Evolutionary conservation across 37 sponge, comb jelly and placozoan genomes (phyloP).

Genomic region (Aplysina aerophoba): DNA sequence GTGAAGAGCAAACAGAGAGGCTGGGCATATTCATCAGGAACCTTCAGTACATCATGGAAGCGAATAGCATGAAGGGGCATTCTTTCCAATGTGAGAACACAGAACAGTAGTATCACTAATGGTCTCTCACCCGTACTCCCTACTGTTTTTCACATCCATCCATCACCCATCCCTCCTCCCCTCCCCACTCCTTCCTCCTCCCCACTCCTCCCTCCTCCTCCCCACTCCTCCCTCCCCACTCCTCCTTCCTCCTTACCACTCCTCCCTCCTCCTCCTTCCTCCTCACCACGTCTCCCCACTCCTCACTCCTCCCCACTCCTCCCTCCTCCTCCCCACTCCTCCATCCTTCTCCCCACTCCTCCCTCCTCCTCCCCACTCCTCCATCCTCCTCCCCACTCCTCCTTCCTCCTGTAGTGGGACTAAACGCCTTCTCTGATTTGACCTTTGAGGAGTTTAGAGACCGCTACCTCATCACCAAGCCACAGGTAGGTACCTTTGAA

Average conservation of each 20-base stretch:
- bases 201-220: too few relatives aligned
- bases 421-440: constrained; percentile 65
- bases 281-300: too few relatives aligned
- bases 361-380: neutral
- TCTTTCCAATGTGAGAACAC: constrained; percentile 42
- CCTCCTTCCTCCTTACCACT: neutral
- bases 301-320: neutral
- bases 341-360: neutral
- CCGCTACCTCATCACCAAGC: constrained; percentile 40
- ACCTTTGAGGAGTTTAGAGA: constrained; percentile 65
- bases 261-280: neutral
- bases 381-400: neutral
- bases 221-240: neutral
- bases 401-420: constrained; percentile 40
- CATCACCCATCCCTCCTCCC: too few relatives aligned
- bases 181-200: too few relatives aligned
- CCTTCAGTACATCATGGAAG: constrained; percentile 19
- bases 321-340: neutral
- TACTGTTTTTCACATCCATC: too few relatives aligned
- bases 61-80: constrained; percentile 21
- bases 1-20: constrained; percentile 42
- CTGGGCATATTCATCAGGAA: constrained; percentile 47
- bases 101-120: neutral
- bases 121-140: neutral
- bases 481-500: constrained; percentile 45